A percentile compares a stretch with the other conserved stretches of the same genome.
These are phyloP conservation scores for Indicator indicator DNA, from an alignment of 2,113 vertebrate species.

Conservation along the genomic window DNA sequence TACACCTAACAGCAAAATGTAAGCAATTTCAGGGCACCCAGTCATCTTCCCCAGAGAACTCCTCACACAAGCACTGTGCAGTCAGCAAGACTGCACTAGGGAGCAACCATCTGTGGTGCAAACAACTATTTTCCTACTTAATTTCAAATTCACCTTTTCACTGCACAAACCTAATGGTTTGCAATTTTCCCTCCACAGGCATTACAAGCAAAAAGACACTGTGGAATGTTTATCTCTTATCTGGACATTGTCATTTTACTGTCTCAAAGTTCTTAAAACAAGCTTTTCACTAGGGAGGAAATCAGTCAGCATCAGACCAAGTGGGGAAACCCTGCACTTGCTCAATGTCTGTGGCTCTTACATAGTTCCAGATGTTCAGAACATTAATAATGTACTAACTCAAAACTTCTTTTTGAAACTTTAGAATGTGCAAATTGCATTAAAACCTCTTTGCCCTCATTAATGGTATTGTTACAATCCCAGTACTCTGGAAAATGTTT, in stretches of 20 bases:
- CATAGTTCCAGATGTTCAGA: constrained; percentile 85
- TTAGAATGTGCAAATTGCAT: constrained; percentile 87
- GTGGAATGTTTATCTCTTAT: constrained; percentile 76
- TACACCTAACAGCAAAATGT: neutral
- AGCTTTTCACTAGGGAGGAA: constrained; percentile 76
- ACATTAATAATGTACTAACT: constrained; percentile 84
- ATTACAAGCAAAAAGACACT: constrained; percentile 47
- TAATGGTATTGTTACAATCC: constrained; percentile 86
- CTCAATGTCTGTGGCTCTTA: constrained; percentile 81
- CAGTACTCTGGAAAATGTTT: constrained; percentile 83
- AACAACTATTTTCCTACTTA: neutral
- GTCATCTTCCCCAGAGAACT: rapidly evolving
- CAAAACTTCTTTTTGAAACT: constrained; percentile 86
- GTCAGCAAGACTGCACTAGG: neutral
- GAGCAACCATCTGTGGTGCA: neutral
- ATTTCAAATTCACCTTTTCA: constrained; percentile 32
- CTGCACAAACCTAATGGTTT: constrained; percentile 13
- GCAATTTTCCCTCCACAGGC: neutral
- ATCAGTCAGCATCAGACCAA: constrained; percentile 75
- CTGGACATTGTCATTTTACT: constrained; percentile 82
- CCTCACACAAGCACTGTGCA: neutral
- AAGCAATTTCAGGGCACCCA: neutral
- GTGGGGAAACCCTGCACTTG: constrained; percentile 82
- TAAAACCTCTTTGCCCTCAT: constrained; percentile 87
- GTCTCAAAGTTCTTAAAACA: constrained; percentile 77